These are phyloP conservation scores for Eupeodes corollae DNA, from an alignment of 1,140 invertebrate genomes.

Conservation along the genomic window DNA sequence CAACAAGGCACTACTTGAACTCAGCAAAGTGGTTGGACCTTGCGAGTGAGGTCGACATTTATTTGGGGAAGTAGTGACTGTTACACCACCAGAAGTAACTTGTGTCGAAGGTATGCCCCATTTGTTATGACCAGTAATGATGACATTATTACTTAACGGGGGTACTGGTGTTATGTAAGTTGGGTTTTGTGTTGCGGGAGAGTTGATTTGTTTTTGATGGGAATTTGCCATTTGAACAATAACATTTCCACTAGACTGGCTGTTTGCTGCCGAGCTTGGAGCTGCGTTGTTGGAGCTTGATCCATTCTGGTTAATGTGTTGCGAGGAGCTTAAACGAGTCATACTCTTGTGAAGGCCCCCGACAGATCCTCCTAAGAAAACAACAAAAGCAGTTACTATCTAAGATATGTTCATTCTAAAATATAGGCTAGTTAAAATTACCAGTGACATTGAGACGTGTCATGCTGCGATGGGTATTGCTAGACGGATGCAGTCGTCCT, in stretches of 20 bases:
- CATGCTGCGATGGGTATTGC: constrained; percentile 59
- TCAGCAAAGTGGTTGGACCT: constrained; percentile 38
- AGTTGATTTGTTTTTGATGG: constrained; percentile 22
- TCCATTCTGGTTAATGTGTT: constrained; percentile 45
- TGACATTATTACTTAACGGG: constrained; percentile 35
- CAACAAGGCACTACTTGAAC: constrained; percentile 31
- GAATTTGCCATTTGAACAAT: constrained; percentile 24
- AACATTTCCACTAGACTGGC: constrained; percentile 26
- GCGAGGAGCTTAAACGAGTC: constrained; percentile 64
- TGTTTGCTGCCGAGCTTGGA: constrained; percentile 21
- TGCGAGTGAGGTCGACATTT: constrained; percentile 42
- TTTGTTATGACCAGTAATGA: constrained; percentile 40
- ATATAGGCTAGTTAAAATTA: constrained; percentile 11
- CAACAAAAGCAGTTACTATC: not conserved
- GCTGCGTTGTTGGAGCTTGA: constrained; percentile 19
- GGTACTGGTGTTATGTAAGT: constrained; percentile 34
- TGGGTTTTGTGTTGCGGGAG: constrained; percentile 13
- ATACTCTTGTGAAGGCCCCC: constrained; percentile 70
- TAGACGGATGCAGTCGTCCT: constrained; percentile 52
- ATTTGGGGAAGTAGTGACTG: constrained; percentile 47
- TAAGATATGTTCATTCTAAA: not conserved
- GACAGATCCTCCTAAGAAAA: constrained; percentile 48
- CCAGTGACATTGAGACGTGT: constrained; percentile 58
- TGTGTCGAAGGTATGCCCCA: constrained; percentile 38
- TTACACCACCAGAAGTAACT: constrained; percentile 50